A percentile compares a stretch with the other conserved stretches of the same genome.
Conservation (phyloP, 2,113 vertebrate species). For the Donacobius atricapilla region DNA sequence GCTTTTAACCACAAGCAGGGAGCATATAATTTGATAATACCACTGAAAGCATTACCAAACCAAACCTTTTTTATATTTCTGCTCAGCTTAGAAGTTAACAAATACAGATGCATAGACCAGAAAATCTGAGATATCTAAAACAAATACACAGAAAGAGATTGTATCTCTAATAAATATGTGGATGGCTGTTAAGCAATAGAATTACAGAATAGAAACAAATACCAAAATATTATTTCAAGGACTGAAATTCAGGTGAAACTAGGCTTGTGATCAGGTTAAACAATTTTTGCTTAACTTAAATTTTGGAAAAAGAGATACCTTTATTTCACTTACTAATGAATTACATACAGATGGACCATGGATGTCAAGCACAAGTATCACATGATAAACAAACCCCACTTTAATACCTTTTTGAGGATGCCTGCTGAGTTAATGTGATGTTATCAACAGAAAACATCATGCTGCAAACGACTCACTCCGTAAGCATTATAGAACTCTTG, state of each 20-base stretch:
- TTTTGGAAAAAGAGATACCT: neutral
- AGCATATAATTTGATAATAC: neutral
- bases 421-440: conserved; percentile 60
- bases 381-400: neutral
- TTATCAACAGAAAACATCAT: conserved; percentile 74
- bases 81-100: neutral
- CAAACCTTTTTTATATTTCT: neutral
- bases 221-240: neutral
- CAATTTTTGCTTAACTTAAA: neutral
- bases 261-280: neutral
- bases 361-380: conserved; percentile 9
- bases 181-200: neutral
- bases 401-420: conserved; percentile 65
- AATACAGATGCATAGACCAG: neutral
- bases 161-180: neutral
- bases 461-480: conserved; percentile 65
- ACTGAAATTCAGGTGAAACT: neutral
- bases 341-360: neutral
- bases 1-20: neutral
- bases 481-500: conserved; percentile 73
- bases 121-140: neutral
- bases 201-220: neutral
- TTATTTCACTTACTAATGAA: neutral
- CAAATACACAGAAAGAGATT: neutral
- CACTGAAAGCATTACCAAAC: neutral